A percentile compares a stretch with the other conserved stretches of the same genome.
Conservation (phyloP, 2,113 vertebrate species). For the Cricetomys ansorgei region DNA sequence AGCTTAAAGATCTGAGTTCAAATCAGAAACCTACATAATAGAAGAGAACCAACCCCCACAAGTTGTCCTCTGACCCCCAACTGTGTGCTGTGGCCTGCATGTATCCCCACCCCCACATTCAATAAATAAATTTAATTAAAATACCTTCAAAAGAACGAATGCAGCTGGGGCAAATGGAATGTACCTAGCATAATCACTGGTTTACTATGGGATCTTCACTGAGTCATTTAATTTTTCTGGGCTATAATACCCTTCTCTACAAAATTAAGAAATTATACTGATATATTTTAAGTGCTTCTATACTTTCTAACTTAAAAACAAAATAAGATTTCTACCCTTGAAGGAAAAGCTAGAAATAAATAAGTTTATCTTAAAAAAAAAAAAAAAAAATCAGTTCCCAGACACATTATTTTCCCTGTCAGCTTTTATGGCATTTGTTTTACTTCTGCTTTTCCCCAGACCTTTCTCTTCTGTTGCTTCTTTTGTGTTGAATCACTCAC, state of each 20-base stretch:
- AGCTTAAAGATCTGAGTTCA: not conserved
- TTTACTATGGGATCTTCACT: not conserved
- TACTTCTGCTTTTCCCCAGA: not conserved
- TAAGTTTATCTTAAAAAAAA: not conserved
- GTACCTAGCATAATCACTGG: not conserved
- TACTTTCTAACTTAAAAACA: not conserved
- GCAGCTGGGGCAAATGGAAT: not conserved
- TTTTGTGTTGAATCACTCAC: not conserved
- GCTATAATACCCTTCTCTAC: not conserved
- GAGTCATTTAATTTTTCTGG: not conserved
- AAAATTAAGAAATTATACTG: conserved; percentile 13
- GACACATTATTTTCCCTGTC: not conserved
- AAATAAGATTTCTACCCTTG: not conserved
- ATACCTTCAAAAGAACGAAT: too few relatives aligned
- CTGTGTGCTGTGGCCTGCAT: not conserved
- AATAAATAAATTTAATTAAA: not conserved
- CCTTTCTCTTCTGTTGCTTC: not conserved
- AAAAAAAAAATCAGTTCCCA: not conserved
- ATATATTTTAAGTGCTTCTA: conserved; percentile 5
- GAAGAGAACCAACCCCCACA: not conserved
- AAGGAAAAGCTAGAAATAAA: not conserved
- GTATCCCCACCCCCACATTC: not conserved
- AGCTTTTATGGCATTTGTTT: not conserved
- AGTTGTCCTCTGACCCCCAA: not conserved
- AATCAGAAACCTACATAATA: not conserved